Evolutionary conservation across 1,140 invertebrate genomes (phyloP).

Genomic region (Acromyrmex echinatior): DNA sequence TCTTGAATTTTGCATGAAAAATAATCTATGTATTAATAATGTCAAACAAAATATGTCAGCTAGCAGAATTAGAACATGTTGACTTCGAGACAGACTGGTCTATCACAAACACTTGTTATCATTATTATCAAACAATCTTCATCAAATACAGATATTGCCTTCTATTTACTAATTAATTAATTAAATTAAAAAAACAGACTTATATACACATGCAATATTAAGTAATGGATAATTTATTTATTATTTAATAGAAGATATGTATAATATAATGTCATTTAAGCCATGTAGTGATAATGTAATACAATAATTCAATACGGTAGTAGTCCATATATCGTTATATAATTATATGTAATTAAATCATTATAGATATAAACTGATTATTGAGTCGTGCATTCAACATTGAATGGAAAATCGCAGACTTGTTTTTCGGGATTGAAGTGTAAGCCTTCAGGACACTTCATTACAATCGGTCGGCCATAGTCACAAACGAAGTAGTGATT

Average conservation of each 20-base stretch:
- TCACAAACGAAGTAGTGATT: slow-evolving; percentile 88
- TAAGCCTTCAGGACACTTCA: slow-evolving; percentile 86
- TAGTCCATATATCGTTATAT: neutral
- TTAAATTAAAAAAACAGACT: neutral
- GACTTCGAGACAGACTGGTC: neutral
- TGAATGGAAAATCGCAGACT: slow-evolving; percentile 87
- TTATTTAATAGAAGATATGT: slow-evolving; percentile 22
- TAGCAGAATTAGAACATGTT: neutral
- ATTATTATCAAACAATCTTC: neutral
- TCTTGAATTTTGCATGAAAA: neutral
- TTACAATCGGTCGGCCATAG: slow-evolving; percentile 83
- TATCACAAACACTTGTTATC: slow-evolving; percentile 10
- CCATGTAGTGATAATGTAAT: neutral
- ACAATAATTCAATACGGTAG: neutral
- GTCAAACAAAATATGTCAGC: neutral
- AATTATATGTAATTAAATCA: neutral
- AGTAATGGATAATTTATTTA: slow-evolving; percentile 28
- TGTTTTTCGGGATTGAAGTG: slow-evolving; percentile 87
- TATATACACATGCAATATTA: neutral
- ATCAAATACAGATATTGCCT: neutral
- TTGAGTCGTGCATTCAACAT: slow-evolving; percentile 84
- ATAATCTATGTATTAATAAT: neutral
- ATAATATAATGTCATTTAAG: neutral
- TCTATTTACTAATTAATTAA: neutral
- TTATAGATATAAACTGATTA: neutral